Evolutionary conservation across 2,797 vertebrate genomes (phyloP).

Genomic region (Alosa sapidissima): DNA sequence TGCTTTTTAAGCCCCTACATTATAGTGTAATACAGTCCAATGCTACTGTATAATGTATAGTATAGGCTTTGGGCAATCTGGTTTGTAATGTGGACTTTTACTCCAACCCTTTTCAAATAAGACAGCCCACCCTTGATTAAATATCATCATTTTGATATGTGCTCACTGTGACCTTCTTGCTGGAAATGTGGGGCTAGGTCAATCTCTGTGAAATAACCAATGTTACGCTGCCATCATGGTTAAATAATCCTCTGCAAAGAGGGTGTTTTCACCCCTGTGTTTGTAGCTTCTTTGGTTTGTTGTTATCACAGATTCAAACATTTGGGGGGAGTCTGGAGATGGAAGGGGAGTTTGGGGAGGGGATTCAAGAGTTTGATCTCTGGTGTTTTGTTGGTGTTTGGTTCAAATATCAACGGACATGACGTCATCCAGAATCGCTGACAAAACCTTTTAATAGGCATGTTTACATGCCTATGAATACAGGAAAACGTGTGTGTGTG

Average conservation of each 20-base stretch:
- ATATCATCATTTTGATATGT: background rate
- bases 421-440: no score
- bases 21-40: background rate
- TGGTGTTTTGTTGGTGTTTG: no score
- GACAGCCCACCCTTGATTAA: background rate
- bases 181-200: background rate
- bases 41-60: background rate
- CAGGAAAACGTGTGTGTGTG: no score
- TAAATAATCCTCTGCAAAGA: background rate
- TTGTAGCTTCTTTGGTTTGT: no score
- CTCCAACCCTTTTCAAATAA: background rate
- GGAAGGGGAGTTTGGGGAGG: no score
- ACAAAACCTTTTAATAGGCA: no score
- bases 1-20: background rate
- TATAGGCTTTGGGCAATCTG: background rate
- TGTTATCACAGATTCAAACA: no score
- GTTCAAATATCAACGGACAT: no score
- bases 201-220: background rate
- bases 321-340: no score
- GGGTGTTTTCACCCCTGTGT: no score
- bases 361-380: no score
- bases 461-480: no score
- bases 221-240: background rate
- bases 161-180: background rate
- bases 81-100: background rate